Conservation (phyloP, 2,888 invertebrate species). For the Andrena chrysosceles region DNA sequence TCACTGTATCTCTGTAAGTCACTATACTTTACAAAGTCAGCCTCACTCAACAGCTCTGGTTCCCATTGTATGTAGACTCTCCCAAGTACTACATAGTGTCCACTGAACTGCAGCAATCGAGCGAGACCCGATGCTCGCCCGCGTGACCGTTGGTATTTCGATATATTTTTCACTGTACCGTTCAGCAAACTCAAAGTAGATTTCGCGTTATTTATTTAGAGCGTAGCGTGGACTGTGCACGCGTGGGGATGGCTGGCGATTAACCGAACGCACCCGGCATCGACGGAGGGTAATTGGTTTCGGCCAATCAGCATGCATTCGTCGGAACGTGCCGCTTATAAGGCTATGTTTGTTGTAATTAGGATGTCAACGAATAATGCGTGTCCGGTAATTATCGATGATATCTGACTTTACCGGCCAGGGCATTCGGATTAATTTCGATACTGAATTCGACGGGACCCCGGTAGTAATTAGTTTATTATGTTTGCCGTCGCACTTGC, state of each 20-base stretch:
- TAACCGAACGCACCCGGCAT: slow-evolving; percentile 33
- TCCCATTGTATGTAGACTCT: no score
- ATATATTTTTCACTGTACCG: slow-evolving; percentile 47
- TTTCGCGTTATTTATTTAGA: slow-evolving; percentile 60
- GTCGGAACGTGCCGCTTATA: slow-evolving; percentile 55
- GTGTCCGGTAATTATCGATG: slow-evolving; percentile 64
- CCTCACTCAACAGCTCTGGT: no score
- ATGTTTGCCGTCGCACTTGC: slow-evolving; percentile 45
- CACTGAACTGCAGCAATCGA: neutral
- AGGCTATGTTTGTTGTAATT: slow-evolving; percentile 63
- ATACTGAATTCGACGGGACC: slow-evolving; percentile 48
- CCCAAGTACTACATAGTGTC: neutral
- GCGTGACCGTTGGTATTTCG: slow-evolving; percentile 19
- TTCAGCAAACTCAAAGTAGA: slow-evolving; percentile 46
- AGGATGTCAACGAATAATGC: slow-evolving; percentile 65
- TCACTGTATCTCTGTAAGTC: no score
- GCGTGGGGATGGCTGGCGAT: slow-evolving; percentile 30
- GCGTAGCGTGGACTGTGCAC: neutral
- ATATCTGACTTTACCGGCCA: slow-evolving; percentile 61
- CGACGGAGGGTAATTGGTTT: slow-evolving; percentile 59
- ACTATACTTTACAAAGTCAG: no score
- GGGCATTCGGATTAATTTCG: slow-evolving; percentile 63
- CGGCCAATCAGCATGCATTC: slow-evolving; percentile 54
- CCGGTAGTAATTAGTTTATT: slow-evolving; percentile 56
- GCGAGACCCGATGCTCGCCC: neutral